Conservation (phyloP, 2,888 invertebrate genomes). For the Hoplodrina blanda region DNA sequence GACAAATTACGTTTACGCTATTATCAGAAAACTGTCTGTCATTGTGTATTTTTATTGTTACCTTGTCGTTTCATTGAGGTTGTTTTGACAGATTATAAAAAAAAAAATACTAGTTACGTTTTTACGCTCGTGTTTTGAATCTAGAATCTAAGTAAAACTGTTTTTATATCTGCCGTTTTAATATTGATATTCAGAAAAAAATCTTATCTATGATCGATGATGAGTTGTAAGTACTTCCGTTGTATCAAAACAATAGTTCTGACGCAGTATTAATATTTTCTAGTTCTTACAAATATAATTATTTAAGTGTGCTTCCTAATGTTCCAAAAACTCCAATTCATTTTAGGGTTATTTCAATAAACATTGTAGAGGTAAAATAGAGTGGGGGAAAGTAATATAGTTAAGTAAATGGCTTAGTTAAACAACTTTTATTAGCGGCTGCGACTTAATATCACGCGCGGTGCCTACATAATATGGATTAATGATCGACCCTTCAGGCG, state of each 20-base stretch:
- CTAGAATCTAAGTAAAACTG: background rate
- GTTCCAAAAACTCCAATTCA: background rate
- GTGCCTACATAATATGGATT: slow-evolving; percentile 53
- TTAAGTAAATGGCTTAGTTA: slow-evolving; percentile 58
- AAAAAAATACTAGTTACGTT: slow-evolving; percentile 12
- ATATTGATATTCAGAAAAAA: background rate
- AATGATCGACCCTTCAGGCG: slow-evolving; percentile 37
- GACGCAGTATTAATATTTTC: no score
- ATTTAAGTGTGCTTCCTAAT: background rate
- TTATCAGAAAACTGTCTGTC: slow-evolving; percentile 31
- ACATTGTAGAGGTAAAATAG: slow-evolving; percentile 11
- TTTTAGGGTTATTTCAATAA: slow-evolving; percentile 32
- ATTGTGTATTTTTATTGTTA: slow-evolving; percentile 29
- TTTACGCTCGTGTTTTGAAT: slow-evolving; percentile 30
- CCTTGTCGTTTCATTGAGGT: slow-evolving; percentile 11
- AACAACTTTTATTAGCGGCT: slow-evolving; percentile 55
- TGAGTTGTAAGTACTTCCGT: no score
- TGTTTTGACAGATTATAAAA: slow-evolving; percentile 34
- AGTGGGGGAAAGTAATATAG: slow-evolving; percentile 49
- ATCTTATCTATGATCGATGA: background rate
- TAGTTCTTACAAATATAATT: background rate
- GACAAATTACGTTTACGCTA: slow-evolving; percentile 28
- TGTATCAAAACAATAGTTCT: no score
- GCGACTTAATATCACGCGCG: slow-evolving; percentile 50
- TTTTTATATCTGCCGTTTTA: background rate